These are phyloP conservation scores for Campylomormyrus tamandua DNA, from an alignment of 2,113 vertebrate species.

Conservation along the genomic window DNA sequence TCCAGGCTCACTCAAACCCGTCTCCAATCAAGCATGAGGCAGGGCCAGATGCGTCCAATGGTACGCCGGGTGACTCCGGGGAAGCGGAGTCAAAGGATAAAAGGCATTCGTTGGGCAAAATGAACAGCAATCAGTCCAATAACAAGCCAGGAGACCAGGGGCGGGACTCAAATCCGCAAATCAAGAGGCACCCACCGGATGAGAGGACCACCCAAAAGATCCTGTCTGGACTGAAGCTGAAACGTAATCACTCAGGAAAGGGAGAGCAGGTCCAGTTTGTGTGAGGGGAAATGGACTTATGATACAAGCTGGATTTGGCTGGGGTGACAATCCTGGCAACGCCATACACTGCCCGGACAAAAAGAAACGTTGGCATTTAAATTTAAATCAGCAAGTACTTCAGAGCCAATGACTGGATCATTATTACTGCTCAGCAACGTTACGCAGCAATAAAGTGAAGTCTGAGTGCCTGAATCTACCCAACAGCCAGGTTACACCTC, in stretches of 20 bases:
- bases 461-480: not conserved
- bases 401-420: not conserved
- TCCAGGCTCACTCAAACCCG: constrained; percentile 27
- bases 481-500: not conserved
- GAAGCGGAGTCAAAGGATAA: constrained; percentile 12
- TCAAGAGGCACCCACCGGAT: constrained; percentile 37
- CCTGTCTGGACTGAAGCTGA: constrained; percentile 56
- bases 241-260: constrained; percentile 49
- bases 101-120: not conserved
- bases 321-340: not conserved
- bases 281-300: constrained; percentile 30
- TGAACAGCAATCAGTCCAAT: constrained; percentile 34
- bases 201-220: constrained; percentile 50
- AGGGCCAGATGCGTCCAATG: constrained; percentile 34
- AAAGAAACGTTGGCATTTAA: not conserved
- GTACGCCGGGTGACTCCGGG: not conserved
- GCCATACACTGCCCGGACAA: not conserved
- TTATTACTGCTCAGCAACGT: not conserved
- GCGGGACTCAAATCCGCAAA: constrained; percentile 21
- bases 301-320: not conserved
- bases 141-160: constrained; percentile 25
- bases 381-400: not conserved
- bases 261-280: constrained; percentile 61
- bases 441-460: not conserved
- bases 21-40: constrained; percentile 46